phyloP scores from a whole-genome alignment of 1,140 invertebrate genomes.

The Zaprionus inermis region DNA sequence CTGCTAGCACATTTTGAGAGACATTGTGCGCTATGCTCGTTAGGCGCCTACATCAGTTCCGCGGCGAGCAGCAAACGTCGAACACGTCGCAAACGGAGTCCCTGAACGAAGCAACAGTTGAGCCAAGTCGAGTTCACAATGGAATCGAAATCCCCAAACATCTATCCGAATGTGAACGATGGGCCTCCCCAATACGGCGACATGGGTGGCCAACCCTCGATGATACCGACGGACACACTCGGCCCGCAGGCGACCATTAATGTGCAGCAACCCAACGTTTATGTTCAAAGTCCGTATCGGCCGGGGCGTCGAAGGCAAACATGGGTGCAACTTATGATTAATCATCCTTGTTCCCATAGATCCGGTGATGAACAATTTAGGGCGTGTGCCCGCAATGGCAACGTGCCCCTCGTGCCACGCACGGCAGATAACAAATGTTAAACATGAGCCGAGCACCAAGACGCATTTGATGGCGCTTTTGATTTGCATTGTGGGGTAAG shows the following conservation, averaged over 20 bases:
- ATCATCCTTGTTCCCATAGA: background rate
- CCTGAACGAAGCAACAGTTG: background rate
- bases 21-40: background rate
- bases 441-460: conserved; percentile 84
- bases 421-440: conserved; percentile 38
- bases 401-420: conserved; percentile 57
- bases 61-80: conserved; percentile 8
- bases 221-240: conserved; percentile 26
- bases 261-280: conserved; percentile 34
- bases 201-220: conserved; percentile 16
- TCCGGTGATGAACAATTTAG: conserved; percentile 29
- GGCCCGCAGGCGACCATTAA: background rate
- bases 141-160: conserved; percentile 22
- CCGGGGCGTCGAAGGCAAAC: background rate
- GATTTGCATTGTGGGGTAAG: conserved; percentile 86
- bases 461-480: conserved; percentile 87
- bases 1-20: background rate
- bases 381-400: conserved; percentile 41
- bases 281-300: conserved; percentile 29
- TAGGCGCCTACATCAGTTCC: conserved; percentile 15
- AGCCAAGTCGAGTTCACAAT: conserved; percentile 16
- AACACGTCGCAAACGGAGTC: conserved; percentile 16
- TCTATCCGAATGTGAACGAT: conserved; percentile 24
- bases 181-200: conserved; percentile 43
- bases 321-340: background rate